Percentiles rank a stretch among this genome's conserved stretches.
Conservation (phyloP, 2,888 invertebrate genomes). For the Euphydryas editha region DNA sequence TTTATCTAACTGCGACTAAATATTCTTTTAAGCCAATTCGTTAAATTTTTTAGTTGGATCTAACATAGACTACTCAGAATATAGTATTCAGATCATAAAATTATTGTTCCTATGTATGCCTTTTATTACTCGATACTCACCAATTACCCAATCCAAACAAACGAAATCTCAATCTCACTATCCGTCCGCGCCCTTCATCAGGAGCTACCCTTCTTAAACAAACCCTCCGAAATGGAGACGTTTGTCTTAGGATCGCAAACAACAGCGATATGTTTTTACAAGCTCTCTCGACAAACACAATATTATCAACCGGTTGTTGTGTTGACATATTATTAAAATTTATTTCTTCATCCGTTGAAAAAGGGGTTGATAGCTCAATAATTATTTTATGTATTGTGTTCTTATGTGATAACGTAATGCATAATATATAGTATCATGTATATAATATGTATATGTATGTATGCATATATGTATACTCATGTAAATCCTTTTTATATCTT, state of each 20-base stretch:
- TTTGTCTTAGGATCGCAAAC: constrained; percentile 60
- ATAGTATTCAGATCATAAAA: no score
- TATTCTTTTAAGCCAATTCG: no score
- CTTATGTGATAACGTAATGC: no score
- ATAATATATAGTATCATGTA: no score
- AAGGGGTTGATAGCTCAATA: constrained; percentile 7
- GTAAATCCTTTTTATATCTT: no score
- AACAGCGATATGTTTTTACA: constrained; percentile 46
- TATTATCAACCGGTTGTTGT: constrained; percentile 10
- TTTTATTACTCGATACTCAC: constrained; percentile 2
- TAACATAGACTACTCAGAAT: no score
- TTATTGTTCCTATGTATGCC: neutral
- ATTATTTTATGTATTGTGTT: neutral
- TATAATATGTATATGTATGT: no score
- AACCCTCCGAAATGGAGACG: constrained; percentile 59
- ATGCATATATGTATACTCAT: no score
- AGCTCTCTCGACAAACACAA: constrained; percentile 10
- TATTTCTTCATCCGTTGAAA: constrained; percentile 5
- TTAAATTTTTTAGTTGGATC: no score
- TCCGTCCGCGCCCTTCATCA: constrained; percentile 15
- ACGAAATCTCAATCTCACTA: constrained; percentile 14
- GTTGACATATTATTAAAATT: constrained; percentile 30
- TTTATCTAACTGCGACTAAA: no score
- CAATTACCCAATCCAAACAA: constrained; percentile 23
- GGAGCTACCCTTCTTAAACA: constrained; percentile 42